phyloP scores from a whole-genome alignment of 2,113 vertebrate genomes.

The Trogon surrucura region DNA sequence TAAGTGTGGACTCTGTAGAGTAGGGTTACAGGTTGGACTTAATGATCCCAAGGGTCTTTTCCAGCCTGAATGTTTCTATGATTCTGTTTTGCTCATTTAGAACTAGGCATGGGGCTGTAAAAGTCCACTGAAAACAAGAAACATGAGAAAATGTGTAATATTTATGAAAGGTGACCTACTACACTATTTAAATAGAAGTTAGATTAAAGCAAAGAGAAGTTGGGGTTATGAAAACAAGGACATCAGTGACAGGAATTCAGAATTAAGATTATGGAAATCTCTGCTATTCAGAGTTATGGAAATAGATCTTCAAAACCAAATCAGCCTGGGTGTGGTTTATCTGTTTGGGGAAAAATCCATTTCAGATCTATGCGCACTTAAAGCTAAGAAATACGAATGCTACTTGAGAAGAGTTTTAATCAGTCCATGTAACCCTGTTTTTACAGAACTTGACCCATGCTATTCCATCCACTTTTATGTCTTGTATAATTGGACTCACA shows the following conservation, averaged over 20 bases:
- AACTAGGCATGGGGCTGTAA: not conserved
- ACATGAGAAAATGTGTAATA: not conserved
- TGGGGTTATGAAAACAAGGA: slow-evolving; percentile 14
- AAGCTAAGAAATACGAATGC: not conserved
- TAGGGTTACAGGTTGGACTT: no score
- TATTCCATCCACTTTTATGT: not conserved
- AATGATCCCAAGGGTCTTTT: no score
- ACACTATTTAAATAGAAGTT: not conserved
- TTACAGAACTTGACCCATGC: not conserved
- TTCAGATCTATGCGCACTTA: not conserved
- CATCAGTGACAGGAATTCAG: not conserved
- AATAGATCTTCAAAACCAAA: not conserved
- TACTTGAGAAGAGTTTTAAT: not conserved
- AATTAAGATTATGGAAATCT: not conserved
- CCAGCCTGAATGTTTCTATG: no score
- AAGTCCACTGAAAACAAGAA: not conserved
- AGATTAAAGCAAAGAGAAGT: not conserved
- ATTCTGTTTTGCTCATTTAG: not conserved
- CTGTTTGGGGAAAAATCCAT: not conserved
- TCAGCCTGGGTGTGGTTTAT: not conserved
- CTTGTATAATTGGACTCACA: not conserved
- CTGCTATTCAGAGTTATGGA: not conserved
- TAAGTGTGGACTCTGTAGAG: no score
- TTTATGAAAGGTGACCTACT: not conserved
- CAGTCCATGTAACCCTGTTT: not conserved